Percentiles rank a stretch among this genome's conserved stretches.
Conservation (phyloP, 2,888 invertebrate genomes). For the Mylabris sibirica region DNA sequence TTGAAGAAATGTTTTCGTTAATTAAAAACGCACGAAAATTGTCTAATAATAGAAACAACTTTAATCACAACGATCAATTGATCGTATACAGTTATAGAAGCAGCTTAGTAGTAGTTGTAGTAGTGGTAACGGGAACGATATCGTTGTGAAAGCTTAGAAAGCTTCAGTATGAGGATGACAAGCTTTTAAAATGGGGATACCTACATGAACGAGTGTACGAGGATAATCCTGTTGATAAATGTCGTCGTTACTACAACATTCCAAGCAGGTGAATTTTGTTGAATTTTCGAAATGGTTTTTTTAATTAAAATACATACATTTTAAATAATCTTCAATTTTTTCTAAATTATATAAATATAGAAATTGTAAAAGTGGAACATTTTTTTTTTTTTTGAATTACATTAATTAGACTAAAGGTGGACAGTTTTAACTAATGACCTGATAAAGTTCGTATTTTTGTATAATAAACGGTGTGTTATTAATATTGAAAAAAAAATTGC, state of each 20-base stretch:
- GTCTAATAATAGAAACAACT: slow-evolving; percentile 26
- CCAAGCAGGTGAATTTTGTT: neutral
- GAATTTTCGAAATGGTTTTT: slow-evolving; percentile 16
- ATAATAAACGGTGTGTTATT: slow-evolving; percentile 25
- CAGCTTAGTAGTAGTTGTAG: neutral
- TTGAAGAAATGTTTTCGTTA: no score
- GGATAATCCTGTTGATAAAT: slow-evolving; percentile 34
- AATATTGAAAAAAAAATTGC: slow-evolving; percentile 29
- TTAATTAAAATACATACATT: slow-evolving; percentile 18
- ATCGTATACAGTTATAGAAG: slow-evolving; percentile 6
- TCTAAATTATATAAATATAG: no score
- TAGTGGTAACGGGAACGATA: slow-evolving; percentile 15
- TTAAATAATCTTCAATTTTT: neutral
- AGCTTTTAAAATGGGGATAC: slow-evolving; percentile 32
- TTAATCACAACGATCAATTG: slow-evolving; percentile 36
- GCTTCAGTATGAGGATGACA: slow-evolving; percentile 27
- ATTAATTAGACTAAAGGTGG: neutral
- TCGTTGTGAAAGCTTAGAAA: slow-evolving; percentile 34
- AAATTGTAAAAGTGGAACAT: no score
- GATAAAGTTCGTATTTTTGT: neutral
- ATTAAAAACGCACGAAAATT: slow-evolving; percentile 19
- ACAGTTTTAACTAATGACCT: neutral
- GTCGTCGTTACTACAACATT: slow-evolving; percentile 14
- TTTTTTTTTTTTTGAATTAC: no score
- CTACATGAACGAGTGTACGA: slow-evolving; percentile 31